phyloP scores from a whole-genome alignment of 2,888 invertebrate genomes.

The Timandra comae region DNA sequence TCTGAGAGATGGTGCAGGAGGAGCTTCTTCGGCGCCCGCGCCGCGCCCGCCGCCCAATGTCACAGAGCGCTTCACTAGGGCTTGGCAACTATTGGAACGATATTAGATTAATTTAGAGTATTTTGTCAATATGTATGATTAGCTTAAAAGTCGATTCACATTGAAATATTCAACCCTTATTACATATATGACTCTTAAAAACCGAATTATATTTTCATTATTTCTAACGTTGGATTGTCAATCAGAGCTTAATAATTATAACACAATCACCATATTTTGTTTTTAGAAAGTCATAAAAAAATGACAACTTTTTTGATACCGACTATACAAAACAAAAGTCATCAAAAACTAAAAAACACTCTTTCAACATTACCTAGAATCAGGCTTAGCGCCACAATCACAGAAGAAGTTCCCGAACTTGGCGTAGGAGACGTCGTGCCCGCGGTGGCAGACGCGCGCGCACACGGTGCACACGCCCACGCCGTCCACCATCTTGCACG shows the following conservation, averaged over 20 bases:
- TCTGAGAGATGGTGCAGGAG: constrained; percentile 64
- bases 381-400: constrained; percentile 98
- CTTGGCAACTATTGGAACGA: constrained; percentile 74
- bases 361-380: constrained; percentile 61
- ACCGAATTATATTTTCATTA: too few species aligned
- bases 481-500: constrained; percentile 98
- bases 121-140: too few species aligned
- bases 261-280: too few species aligned
- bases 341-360: not conserved
- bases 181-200: too few species aligned
- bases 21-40: constrained; percentile 46
- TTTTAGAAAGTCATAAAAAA: too few species aligned
- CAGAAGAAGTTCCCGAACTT: constrained; percentile 99
- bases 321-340: not conserved
- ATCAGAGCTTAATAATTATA: too few species aligned
- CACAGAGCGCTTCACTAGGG: constrained; percentile 62
- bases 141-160: too few species aligned
- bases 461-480: constrained; percentile 99
- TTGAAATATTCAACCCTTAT: too few species aligned
- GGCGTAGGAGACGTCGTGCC: constrained; percentile 96
- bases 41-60: constrained; percentile 50
- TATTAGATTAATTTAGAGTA: too few species aligned
- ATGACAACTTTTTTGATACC: too few species aligned
- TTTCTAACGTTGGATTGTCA: too few species aligned
- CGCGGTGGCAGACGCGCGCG: constrained; percentile 96